Base-by-base conservation (phyloP, 1,140 invertebrate species). In the Drosophila prosaltans region DNA sequence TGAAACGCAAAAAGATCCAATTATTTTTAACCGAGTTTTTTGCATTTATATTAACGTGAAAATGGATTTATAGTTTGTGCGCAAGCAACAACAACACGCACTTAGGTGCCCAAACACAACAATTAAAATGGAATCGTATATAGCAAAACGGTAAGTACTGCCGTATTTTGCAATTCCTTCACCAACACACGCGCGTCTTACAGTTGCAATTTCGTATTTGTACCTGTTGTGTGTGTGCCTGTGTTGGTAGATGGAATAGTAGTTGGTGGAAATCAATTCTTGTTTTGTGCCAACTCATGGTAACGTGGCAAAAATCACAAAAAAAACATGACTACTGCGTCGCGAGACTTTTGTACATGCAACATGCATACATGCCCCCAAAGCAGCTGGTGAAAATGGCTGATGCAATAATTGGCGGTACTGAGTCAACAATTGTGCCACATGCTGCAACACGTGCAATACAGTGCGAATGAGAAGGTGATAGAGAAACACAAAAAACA, bases 31-130 rank as follows among this genome's bases (percentile, higher is more conserved):
- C 59, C 60, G 78, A 74, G 69, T 78, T 79, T 89, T 77, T 80
- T 69, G 90, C 90, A 91, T 89, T 91, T 91, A 90, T 91, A 80
- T 89, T 78, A 66, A 80, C 78, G 75, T 91, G 82, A 91, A 91
- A 81, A 91, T 91, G 90, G 86, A 72, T 91, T 61, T 91, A 71
- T 91, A 91, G 86, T 78, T 82, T 90, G 81, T 79, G 77, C 83
- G 72, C 76, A 85, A 85, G 86, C 90, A 89, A 84, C 65, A 85
- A 65, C 68, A 77, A 77, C 36, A 64, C 36, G 90, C 90, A 90
- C 86, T 24, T 60, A 73, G 62, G 90, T 91, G 90, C 90, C 83
- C 74, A 36, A 81, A 90, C 69, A 74, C 71, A 82, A 65, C 76
- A 91, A 80, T 69, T 51, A 70, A 67, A 72, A 85, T 86, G 70